phyloP scores from a whole-genome alignment of 2,113 vertebrate species.

The Xenopus tropicalis region DNA sequence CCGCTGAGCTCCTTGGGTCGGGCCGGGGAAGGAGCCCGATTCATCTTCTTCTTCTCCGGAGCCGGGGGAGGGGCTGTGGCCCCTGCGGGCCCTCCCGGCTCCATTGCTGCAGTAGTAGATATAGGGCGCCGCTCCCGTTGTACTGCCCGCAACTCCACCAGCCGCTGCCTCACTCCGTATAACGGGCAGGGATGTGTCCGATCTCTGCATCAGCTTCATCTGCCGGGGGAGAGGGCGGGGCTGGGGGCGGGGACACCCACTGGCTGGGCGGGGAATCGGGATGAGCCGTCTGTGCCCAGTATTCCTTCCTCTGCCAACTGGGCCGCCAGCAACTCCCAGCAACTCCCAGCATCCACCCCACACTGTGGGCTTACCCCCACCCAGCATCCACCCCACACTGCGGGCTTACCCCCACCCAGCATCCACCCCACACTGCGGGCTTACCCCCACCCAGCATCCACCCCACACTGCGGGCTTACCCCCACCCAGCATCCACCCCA shows the following conservation, averaged over 20 bases:
- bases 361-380: no score
- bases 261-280: background rate
- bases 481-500: no score
- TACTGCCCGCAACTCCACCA: background rate
- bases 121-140: background rate
- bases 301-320: no score
- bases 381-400: no score
- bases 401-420: no score
- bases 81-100: conserved; percentile 44
- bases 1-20: conserved; percentile 84
- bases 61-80: conserved; percentile 45
- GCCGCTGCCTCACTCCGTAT: background rate
- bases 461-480: no score
- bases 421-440: no score
- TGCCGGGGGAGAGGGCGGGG: conserved; percentile 17
- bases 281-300: background rate
- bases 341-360: no score
- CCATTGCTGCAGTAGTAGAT: conserved; percentile 26
- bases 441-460: no score
- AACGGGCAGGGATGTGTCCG: conserved; percentile 31
- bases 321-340: no score
- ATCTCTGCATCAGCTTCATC: conserved; percentile 15
- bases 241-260: background rate
- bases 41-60: conserved; percentile 72
- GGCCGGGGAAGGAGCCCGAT: conserved; percentile 86